Evolutionary conservation across 2,113 vertebrate species (phyloP).

Genomic region (Halichoeres trimaculatus): DNA sequence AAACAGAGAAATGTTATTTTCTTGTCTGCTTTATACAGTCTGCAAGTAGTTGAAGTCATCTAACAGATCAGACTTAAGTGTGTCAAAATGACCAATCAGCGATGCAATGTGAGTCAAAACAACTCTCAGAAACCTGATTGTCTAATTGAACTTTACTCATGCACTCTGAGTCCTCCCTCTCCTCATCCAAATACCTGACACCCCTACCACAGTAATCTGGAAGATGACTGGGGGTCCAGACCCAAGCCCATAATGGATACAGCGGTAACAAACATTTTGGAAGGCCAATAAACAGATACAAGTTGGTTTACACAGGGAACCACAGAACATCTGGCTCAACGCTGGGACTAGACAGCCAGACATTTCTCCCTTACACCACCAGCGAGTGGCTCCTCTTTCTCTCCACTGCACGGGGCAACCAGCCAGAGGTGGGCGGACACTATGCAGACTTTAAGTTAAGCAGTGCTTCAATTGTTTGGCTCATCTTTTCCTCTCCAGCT

Average conservation of each 20-base stretch:
- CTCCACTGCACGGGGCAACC: slow-evolving; percentile 64
- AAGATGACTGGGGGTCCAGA: slow-evolving; percentile 41
- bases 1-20: background rate
- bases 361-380: slow-evolving; percentile 82
- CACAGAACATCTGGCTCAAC: slow-evolving; percentile 86
- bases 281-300: slow-evolving; percentile 87
- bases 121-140: slow-evolving; percentile 3
- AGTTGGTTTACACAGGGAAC: slow-evolving; percentile 85
- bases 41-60: background rate
- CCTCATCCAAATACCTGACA: slow-evolving; percentile 29
- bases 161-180: background rate
- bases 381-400: slow-evolving; percentile 78
- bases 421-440: slow-evolving; percentile 65
- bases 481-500: slow-evolving; percentile 34
- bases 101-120: background rate
- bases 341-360: slow-evolving; percentile 84
- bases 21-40: background rate
- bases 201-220: slow-evolving; percentile 17
- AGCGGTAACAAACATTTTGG: slow-evolving; percentile 86
- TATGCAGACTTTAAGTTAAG: slow-evolving; percentile 57
- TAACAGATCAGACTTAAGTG: slow-evolving; percentile 2
- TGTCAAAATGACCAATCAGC: background rate
- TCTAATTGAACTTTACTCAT: background rate
- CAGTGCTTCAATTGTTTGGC: slow-evolving; percentile 57
- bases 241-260: slow-evolving; percentile 80